Evolutionary conservation across 1,140 invertebrate genomes (phyloP).

Genomic region (Drosophila fuyamai): DNA sequence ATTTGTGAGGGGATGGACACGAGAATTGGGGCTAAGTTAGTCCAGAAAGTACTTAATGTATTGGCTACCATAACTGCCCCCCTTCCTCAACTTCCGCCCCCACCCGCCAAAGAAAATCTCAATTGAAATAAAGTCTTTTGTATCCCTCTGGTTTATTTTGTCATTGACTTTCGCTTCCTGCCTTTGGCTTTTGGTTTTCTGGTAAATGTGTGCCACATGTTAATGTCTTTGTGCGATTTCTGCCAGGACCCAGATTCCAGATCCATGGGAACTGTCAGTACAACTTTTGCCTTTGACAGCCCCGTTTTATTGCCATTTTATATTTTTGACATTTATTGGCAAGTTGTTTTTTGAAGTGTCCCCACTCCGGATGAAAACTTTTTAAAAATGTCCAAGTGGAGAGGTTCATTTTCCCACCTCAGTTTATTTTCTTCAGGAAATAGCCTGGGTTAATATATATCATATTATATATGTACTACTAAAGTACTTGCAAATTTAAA

Average conservation of each 20-base stretch:
- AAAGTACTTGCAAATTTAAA: too few relatives aligned
- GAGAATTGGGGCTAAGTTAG: constrained; percentile 19
- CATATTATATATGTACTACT: neutral
- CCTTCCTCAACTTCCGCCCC: neutral
- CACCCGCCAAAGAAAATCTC: neutral
- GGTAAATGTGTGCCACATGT: constrained; percentile 58
- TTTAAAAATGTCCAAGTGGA: neutral
- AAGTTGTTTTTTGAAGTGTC: constrained; percentile 55
- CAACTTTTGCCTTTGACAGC: constrained; percentile 56
- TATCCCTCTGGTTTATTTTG: constrained; percentile 38
- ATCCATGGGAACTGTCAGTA: constrained; percentile 28
- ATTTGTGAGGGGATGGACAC: constrained; percentile 32
- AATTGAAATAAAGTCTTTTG: constrained; percentile 50
- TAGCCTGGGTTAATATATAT: neutral
- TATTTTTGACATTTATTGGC: constrained; percentile 65
- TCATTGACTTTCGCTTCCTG: constrained; percentile 52
- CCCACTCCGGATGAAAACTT: constrained; percentile 7
- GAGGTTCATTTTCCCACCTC: neutral
- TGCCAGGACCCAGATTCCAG: constrained; percentile 2
- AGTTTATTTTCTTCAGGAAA: constrained; percentile 1
- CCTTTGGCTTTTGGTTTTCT: constrained; percentile 44
- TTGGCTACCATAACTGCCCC: constrained; percentile 23
- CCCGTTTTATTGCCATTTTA: constrained; percentile 54
- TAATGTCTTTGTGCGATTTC: constrained; percentile 55
- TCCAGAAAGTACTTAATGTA: constrained; percentile 53